These are phyloP conservation scores for Mastigias papua DNA, from an alignment of 30 jellyfish, hydroid and myxozoan genomes.

Conservation along the genomic window DNA sequence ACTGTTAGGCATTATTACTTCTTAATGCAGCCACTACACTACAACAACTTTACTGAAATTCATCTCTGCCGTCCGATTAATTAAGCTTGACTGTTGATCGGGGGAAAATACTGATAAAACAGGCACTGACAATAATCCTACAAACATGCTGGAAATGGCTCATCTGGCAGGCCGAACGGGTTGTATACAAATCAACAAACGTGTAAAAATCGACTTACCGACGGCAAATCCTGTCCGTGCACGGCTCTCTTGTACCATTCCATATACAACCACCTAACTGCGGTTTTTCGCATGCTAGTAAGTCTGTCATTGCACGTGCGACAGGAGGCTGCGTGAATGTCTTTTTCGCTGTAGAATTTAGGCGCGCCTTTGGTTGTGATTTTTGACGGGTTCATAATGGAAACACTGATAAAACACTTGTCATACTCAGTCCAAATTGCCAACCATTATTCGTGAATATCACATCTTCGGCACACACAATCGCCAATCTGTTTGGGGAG, in stretches of 20 bases:
- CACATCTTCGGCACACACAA: not conserved
- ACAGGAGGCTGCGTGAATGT: slow-evolving; percentile 45
- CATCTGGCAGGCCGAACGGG: too few relatives aligned
- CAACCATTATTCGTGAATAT: not conserved
- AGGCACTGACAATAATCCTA: too few relatives aligned
- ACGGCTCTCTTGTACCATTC: slow-evolving; percentile 98
- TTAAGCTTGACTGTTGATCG: too few relatives aligned
- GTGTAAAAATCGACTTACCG: slow-evolving; percentile 81
- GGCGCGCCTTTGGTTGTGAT: slow-evolving; percentile 1
- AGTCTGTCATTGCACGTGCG: slow-evolving; percentile 74
- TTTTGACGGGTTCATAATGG: slow-evolving; percentile 63
- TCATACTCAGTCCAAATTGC: not conserved
- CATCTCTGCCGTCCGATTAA: too few relatives aligned
- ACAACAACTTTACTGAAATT: too few relatives aligned
- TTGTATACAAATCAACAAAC: too few relatives aligned
- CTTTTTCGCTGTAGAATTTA: slow-evolving; percentile 70
- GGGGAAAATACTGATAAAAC: too few relatives aligned
- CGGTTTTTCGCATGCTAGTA: slow-evolving; percentile 92
- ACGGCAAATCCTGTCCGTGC: slow-evolving; percentile 86
- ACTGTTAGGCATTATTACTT: too few relatives aligned
- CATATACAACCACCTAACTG: slow-evolving; percentile 98
- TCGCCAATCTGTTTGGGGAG: slow-evolving; percentile 4
- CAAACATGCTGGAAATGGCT: too few relatives aligned
- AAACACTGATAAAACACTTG: not conserved
- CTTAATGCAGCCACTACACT: too few relatives aligned